Evolutionary conservation across 2,888 invertebrate genomes (phyloP), one percentile per base, ranked within the genome.

Genomic region (Drosophila setosimentum): DNA sequence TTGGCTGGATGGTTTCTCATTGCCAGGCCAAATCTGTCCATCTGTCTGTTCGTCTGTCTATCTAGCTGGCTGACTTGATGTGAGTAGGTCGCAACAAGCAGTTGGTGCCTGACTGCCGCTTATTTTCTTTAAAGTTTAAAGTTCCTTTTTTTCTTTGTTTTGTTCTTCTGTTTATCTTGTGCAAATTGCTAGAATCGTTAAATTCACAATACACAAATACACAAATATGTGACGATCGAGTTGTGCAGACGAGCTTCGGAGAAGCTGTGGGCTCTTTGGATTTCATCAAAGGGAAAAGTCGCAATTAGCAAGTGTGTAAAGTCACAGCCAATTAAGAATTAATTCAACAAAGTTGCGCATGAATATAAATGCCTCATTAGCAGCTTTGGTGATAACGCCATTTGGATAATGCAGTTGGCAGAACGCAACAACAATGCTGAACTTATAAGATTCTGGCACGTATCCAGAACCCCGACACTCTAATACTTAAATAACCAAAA

Each of bases 71-170:
- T 51, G 50, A 18, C 37, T 42, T 30, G 24, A 50, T 64, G 58
- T 71, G 80, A 74, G 82, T 81, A 74, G 70, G 81, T 63, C 61
- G 57, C 54, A 35, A 18, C 55, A 21, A 29, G 81, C 65, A 42
- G 57, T 48, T 58, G 59, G 18, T 29, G 57, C 57, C 55, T n/a
- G 37, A 11, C 37, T 42, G 57, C 24, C 48, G 58, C 35, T 54
- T 35, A 32, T 53, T 60, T 73, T 82, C 72, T 83, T 82, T 83
- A 77, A n/a, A n/a, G n/a, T 82, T 83, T 83, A 80, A 80, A 73
- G 59, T 65, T 63, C 35, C 40, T 21, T 21, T 33, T 64, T 55
- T 16, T 54, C 58, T 32, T 66, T 59, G 21, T 45, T 65, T 65
- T 30, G 8, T 55, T 70, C 42, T 42, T 58, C 67, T 81, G 78